Conservation (phyloP, 2,113 vertebrate species). For the Oceanodroma tethys region DNA sequence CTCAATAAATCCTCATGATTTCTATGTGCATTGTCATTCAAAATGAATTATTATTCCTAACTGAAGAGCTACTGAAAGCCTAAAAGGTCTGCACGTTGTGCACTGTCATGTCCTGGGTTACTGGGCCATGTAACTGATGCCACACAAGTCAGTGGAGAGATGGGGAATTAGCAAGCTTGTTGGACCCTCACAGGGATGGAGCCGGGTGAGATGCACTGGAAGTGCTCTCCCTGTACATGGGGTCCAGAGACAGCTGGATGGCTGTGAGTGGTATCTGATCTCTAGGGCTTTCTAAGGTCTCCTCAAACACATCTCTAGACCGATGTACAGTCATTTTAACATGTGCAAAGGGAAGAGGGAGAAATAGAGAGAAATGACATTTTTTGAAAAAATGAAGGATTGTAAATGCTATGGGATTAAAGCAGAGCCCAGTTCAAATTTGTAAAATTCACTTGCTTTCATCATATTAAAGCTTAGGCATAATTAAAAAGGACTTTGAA, state of each 20-base stretch:
- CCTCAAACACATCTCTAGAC: neutral
- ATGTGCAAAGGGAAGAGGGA: neutral
- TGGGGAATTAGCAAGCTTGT: neutral
- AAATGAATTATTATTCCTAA: conserved; percentile 34
- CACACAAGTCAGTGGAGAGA: neutral
- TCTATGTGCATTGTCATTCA: conserved; percentile 19
- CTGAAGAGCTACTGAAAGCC: neutral
- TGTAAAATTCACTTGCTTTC: neutral
- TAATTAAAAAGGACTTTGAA: neutral
- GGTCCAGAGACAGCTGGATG: neutral
- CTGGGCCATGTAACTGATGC: neutral
- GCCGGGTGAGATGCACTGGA: neutral
- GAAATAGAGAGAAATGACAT: neutral
- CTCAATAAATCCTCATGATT: conserved; percentile 3
- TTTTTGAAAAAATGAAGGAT: neutral
- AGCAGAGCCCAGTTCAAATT: neutral
- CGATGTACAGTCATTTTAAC: neutral
- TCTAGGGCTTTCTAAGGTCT: neutral
- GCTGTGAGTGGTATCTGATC: neutral
- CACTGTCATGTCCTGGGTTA: neutral
- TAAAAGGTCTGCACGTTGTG: conserved; percentile 1
- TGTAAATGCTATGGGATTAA: neutral
- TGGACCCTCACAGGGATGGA: neutral
- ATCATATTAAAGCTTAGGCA: neutral
- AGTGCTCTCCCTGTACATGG: neutral